A percentile compares a stretch with the other conserved stretches of the same genome.
phyloP scores from a whole-genome alignment of 2,888 invertebrate species.

The Cheilosia soror region DNA sequence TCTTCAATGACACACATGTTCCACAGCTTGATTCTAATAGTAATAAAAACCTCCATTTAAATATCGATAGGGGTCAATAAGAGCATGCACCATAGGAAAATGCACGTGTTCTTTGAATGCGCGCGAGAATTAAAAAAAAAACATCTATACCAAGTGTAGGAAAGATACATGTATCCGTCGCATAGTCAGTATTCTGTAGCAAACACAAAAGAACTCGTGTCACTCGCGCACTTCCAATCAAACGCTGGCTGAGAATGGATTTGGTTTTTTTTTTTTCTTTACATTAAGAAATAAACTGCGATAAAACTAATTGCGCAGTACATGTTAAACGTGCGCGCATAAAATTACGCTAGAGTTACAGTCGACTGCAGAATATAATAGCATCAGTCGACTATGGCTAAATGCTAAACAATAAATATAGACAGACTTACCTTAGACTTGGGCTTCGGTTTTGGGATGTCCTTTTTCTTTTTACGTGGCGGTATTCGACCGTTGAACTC shows the following conservation, averaged over 20 bases:
- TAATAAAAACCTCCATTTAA: conserved; percentile 65
- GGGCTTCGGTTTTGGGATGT: conserved; percentile 79
- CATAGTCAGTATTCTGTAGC: conserved; percentile 33
- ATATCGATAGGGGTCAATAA: conserved; percentile 74
- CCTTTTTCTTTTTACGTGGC: conserved; percentile 83
- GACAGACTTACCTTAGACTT: conserved; percentile 79
- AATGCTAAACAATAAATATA: neutral
- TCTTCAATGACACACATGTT: conserved; percentile 64
- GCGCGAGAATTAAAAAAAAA: conserved; percentile 3
- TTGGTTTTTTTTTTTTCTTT: conserved; percentile 29
- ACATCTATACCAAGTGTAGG: conserved; percentile 19
- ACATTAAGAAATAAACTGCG: conserved; percentile 65
- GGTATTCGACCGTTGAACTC: conserved; percentile 84
- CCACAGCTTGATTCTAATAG: conserved; percentile 57
- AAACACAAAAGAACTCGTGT: conserved; percentile 73
- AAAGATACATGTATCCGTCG: conserved; percentile 45
- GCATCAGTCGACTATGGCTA: neutral
- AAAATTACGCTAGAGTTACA: conserved; percentile 50
- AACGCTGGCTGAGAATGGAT: conserved; percentile 54
- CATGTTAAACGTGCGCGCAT: conserved; percentile 75
- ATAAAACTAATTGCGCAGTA: conserved; percentile 76
- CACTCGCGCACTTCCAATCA: conserved; percentile 71
- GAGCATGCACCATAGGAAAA: conserved; percentile 70
- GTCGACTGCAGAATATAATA: neutral
- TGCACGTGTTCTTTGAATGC: conserved; percentile 73